Evolutionary conservation across 2,113 vertebrate species (phyloP), one percentile per base, ranked within the genome.

Genomic region (Trinectes maculatus): DNA sequence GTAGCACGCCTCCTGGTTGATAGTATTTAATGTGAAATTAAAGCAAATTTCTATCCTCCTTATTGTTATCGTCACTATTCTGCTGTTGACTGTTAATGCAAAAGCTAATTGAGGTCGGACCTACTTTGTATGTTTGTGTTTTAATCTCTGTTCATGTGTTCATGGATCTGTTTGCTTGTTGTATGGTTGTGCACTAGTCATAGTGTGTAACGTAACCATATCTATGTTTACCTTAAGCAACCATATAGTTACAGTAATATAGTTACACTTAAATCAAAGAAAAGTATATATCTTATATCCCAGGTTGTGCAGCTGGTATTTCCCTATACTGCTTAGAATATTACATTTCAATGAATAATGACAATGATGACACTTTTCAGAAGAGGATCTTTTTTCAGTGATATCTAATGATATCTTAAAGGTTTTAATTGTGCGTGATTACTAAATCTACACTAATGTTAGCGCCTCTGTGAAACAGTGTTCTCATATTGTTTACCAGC

Each of bases 1-100:
- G n/a, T n/a, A n/a, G n/a, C n/a, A n/a, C n/a, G n/a, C n/a, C 19
- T 29, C 87, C 84, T 91, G 89, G 90, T 89, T 93, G 93, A 94
- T 92, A 90, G 91, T 90, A 89, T 52, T 91, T 80, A 81, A 73
- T 34, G 71, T 8, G n/a, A n/a, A n/a, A n/a, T n/a, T n/a, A n/a
- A n/a, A n/a, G n/a, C n/a, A n/a, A n/a, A n/a, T n/a, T n/a, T n/a
- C n/a, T n/a, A n/a, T n/a, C n/a, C n/a, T n/a, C n/a, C n/a, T n/a
- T n/a, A n/a, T n/a, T n/a, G n/a, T n/a, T n/a, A n/a, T n/a, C n/a
- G n/a, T n/a, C n/a, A n/a, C n/a, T n/a, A n/a, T n/a, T n/a, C n/a
- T n/a, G n/a, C n/a, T n/a, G n/a, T n/a, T n/a, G n/a, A n/a, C n/a
- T n/a, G n/a, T n/a, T n/a, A n/a, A n/a, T n/a, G n/a, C n/a, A n/a